Percentiles rank a stretch among this genome's conserved stretches.
phyloP scores from a whole-genome alignment of 2,113 vertebrate genomes.

The Ornithorhynchus anatinus region DNA sequence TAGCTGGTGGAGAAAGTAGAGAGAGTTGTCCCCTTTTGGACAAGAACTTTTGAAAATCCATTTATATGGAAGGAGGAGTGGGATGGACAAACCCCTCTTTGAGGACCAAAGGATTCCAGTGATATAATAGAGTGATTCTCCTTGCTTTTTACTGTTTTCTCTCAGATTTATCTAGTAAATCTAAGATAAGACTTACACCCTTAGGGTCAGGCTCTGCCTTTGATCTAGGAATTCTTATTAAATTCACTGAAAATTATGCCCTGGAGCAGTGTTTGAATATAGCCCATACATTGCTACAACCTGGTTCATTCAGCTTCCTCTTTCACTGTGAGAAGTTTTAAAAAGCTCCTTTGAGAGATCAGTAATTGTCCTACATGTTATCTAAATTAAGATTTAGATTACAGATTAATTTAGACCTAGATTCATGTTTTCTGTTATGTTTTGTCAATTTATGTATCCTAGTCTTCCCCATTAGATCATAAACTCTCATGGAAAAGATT shows the following conservation, averaged over 20 bases:
- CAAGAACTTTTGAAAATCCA: background rate
- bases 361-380: background rate
- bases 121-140: background rate
- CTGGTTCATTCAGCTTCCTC: background rate
- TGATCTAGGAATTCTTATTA: background rate
- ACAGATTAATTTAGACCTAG: background rate
- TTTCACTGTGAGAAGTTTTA: background rate
- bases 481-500: too few relatives aligned
- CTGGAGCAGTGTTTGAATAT: background rate
- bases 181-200: background rate
- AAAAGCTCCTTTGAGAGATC: background rate
- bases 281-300: background rate
- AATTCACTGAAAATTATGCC: constrained; percentile 9
- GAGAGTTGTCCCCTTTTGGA: background rate
- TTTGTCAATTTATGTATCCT: too few relatives aligned
- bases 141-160: background rate
- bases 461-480: too few relatives aligned
- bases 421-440: too few relatives aligned
- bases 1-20: background rate
- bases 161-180: background rate
- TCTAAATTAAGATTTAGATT: constrained; percentile 18
- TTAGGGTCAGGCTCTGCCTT: background rate
- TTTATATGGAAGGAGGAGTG: background rate
- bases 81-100: background rate
- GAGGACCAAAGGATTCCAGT: too few relatives aligned